These are phyloP conservation scores for Pterocles orientalis DNA, from an alignment of 2,113 vertebrate species.

Conservation along the genomic window DNA sequence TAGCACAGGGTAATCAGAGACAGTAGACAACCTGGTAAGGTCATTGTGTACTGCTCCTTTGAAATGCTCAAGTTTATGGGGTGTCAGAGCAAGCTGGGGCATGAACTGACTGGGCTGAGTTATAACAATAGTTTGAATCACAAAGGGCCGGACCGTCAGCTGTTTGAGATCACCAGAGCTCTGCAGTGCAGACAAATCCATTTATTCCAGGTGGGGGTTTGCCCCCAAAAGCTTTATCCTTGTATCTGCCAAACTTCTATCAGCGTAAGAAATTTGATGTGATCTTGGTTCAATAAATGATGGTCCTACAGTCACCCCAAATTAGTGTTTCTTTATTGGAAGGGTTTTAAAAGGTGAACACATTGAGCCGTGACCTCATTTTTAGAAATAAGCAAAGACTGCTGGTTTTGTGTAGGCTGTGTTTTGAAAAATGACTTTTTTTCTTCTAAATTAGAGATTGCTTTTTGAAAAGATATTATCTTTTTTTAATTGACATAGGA, in stretches of 20 bases:
- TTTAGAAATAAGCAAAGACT: background rate
- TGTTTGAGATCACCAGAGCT: background rate
- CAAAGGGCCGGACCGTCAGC: background rate
- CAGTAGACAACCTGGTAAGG: slow-evolving; percentile 24
- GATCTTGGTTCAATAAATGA: background rate
- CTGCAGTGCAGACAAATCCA: background rate
- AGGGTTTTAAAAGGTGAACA: background rate
- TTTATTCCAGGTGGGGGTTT: background rate
- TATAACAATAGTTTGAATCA: background rate
- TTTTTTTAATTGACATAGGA: background rate
- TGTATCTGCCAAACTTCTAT: background rate
- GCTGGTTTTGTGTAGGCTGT: background rate
- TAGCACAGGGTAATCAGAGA: slow-evolving; percentile 26
- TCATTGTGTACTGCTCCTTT: slow-evolving; percentile 7
- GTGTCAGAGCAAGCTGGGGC: slow-evolving; percentile 3
- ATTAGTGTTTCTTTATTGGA: background rate
- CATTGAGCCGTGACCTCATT: background rate
- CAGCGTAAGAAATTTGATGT: background rate
- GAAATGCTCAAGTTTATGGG: slow-evolving; percentile 36
- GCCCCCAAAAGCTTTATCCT: background rate
- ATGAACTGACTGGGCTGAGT: background rate
- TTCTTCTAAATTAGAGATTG: background rate
- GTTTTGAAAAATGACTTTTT: background rate
- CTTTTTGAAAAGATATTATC: background rate
- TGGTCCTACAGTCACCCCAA: background rate